Evolutionary conservation across 2,888 invertebrate genomes (phyloP), one percentile per base, ranked within the genome.

Genomic region (Schizotus pectinicornis): DNA sequence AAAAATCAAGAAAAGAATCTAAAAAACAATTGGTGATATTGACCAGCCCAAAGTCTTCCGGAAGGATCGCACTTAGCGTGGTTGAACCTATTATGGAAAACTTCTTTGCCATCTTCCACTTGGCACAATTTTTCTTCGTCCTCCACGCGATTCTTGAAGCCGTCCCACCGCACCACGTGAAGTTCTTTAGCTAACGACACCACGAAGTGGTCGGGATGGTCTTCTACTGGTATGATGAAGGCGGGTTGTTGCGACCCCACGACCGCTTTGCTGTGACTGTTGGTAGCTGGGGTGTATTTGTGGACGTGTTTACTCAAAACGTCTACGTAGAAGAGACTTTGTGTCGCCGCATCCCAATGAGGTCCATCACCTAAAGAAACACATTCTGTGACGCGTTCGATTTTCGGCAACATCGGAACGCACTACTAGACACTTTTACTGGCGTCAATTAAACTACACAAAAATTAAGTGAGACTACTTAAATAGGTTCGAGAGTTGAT

Each of bases 51-150:
- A 38, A 93, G 81, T 52, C 90, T 81, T 3, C 91, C 91, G 1
- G 77, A 75, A n/a, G 86, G 85, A 73, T 91, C 91, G 33, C 88
- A 87, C 77, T 92, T 92, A 32, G 86, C 91, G 70, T 92, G 91
- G 67, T 92, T 92, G 72, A 91, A 83, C 68, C 89, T 81, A 73
- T 87, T 88, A 2, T 65, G 76, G 1, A 71, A 61, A 33, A 77
- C 13, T 32, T 54, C 86, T 33, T 81, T 81, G 61, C 84, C 83
- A 2, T 77, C 72, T 69, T 85, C 86, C 6, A 88, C 84, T 62
- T 84, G 83, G 0, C 82, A 80, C 3, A 88, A 66, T 3, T 74
- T 73, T 13, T 80, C 77, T 0, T 83, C 68, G 5, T 83, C 78
- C 34, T 80, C 81, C 3, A 80, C 73, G 46, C 78, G 79, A 62